Evolutionary conservation across 2,113 vertebrate genomes (phyloP), one percentile per base, ranked within the genome.

Genomic region (Electrona antarctica): DNA sequence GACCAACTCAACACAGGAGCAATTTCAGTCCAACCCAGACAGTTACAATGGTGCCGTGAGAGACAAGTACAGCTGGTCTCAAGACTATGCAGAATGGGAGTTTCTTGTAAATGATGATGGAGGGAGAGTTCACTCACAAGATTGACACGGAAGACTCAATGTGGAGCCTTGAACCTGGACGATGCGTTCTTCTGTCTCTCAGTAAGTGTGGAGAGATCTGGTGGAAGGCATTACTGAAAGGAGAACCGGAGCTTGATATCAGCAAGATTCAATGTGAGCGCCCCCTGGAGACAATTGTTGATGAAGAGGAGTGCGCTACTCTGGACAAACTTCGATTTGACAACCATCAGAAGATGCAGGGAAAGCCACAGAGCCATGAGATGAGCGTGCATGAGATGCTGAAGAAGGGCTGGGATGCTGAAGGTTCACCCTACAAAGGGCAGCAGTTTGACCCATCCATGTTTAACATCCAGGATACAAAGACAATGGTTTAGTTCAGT

Each of bases 331-430:
- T 97, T 48, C 94, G 93, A 33, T 97, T 97, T 0, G 95, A 96
- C 88, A 95, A 97, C 85, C 94, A 94, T 72, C 95, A 95, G 89
- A 97, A 97, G 82, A 92, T 96, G 50, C 95, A 96, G 90, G 95
- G 95, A 84, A 95, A 94, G 62, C 95, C 95, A 0, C 95, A 97
- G 91, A 97, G 95, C 86, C 95, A 96, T 0, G 95, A 96, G 88
- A 90, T 94, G 95, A 96, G 95, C 90, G 95, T 96, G 69, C 95
- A 96, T 0, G 94, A 96, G 70, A 96, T 96, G 95, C 91, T 96
- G 86, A 95, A 95, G 93, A 96, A 95, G 76, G 95, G 95, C 82
- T 96, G 95, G 95, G 93, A 96, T 69, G 95, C 94, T 1, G 95
- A 96, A 77, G 95, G 95, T 45, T 96, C 95, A 0, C 95, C 95